Conservation (phyloP, 2,797 vertebrate genomes). For the Platalea minor region DNA sequence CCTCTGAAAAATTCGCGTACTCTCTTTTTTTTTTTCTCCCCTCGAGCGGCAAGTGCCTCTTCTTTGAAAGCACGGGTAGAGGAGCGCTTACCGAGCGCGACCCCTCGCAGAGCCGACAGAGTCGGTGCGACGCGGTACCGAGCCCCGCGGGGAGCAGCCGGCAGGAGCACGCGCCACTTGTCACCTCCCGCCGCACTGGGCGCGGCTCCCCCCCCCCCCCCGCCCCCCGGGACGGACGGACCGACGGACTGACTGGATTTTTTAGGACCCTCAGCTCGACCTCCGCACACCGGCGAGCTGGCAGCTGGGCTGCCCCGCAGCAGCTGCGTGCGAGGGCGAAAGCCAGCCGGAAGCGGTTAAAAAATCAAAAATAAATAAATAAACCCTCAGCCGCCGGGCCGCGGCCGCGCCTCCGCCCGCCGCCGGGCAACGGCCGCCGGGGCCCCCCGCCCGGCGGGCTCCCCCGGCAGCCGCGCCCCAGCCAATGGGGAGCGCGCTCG, state of each 20-base stretch:
- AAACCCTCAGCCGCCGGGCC: no score
- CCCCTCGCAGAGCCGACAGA: fast-evolving
- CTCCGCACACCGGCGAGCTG: not conserved
- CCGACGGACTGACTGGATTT: fast-evolving
- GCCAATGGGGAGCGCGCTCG: not conserved
- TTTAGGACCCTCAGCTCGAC: no score
- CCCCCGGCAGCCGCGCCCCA: no score
- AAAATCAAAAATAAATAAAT: not conserved
- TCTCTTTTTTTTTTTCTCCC: fast-evolving
- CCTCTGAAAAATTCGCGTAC: fast-evolving
- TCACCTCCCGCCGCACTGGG: not conserved
- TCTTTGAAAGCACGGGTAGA: fast-evolving
- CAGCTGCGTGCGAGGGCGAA: not conserved
- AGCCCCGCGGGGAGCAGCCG: no score
- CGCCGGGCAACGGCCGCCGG: not conserved
- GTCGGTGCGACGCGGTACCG: no score
- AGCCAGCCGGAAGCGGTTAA: not conserved
- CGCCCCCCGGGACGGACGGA: not conserved
- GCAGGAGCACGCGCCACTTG: not conserved
- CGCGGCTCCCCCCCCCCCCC: not conserved
- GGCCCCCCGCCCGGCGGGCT: not conserved
- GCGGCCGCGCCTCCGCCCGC: fast-evolving
- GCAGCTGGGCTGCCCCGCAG: not conserved
- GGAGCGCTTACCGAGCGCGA: not conserved
- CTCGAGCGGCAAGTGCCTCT: fast-evolving